Base-by-base conservation (phyloP, 2,113 vertebrate genomes). In the Butastur rufipennis region DNA sequence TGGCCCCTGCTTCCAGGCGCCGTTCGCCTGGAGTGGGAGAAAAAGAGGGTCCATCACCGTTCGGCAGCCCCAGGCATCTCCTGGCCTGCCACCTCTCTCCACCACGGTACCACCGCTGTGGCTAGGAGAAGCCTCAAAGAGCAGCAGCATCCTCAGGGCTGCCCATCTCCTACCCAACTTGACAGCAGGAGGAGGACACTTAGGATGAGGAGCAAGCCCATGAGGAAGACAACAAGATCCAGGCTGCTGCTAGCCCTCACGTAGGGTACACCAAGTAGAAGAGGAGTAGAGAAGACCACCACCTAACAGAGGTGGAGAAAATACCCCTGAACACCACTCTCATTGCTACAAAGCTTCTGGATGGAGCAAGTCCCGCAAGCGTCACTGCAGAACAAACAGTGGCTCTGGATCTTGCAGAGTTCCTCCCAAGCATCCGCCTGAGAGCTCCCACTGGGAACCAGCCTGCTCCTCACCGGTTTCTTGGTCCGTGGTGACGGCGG, bases 401-500 rank as follows among this genome's bases (percentile, higher is more conserved):
- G 83, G 63, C 21, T 29, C 12, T 21, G 16, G 59, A 50, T 18
- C 52, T 26, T 45, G 40, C 9, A 31, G n/a, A 61, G 36, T 10
- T 13, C 22, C 40, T 81, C 47, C 20, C 47, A 45, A 53, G 1
- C 38, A 58, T 3, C 72, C 8, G 12, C 32, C 29, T 19, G 5
- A 3, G 7, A 29, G n/a, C 16, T 85, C 32, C 47, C 65, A 75
- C 10, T 2, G 2, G 36, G 50, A 78, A 31, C 42, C 53, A 55
- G 26, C 8, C 15, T 8, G 4, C 1, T 36, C 40, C 97, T 97
- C 97, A 99, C 99, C 99, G 0, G 99, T 99, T 97, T 99, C 99
- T 95, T 99, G 99, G 96, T 99, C 99, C 0, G 99, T 99, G 93
- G 99, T 99, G 95, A 99, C 99, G 0, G 99, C 99, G 1, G 99